phyloP scores from a whole-genome alignment of 2,888 invertebrate species.

The Eupeodes luniger region DNA sequence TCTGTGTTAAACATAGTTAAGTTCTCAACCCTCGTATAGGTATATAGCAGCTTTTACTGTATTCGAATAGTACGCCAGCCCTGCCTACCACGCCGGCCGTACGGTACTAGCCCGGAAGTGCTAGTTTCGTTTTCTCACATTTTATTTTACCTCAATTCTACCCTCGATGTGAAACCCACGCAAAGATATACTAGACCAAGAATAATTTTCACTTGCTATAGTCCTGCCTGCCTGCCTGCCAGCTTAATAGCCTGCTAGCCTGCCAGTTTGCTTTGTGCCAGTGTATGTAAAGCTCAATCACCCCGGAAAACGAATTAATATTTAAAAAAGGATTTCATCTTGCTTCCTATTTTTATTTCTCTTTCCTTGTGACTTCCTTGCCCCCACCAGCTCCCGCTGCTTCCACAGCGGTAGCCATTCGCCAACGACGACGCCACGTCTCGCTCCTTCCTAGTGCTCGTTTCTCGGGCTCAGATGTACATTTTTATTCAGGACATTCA shows the following conservation, averaged over 20 bases:
- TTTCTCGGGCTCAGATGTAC: conserved; percentile 39
- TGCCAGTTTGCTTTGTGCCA: conserved; percentile 25
- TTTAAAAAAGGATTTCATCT: conserved; percentile 73
- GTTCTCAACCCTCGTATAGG: neutral
- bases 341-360: conserved; percentile 54
- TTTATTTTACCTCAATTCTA: conserved; percentile 1
- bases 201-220: conserved; percentile 28
- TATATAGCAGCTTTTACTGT: neutral
- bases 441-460: conserved; percentile 2
- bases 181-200: conserved; percentile 49
- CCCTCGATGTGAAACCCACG: conserved; percentile 24
- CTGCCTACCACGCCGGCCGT: neutral
- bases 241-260: neutral
- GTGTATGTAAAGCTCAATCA: conserved; percentile 74
- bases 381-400: neutral
- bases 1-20: conserved; percentile 30
- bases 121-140: conserved; percentile 3
- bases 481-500: conserved; percentile 70
- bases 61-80: neutral
- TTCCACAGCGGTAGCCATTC: neutral
- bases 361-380: conserved; percentile 35
- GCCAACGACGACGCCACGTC: neutral
- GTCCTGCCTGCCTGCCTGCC: neutral
- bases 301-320: conserved; percentile 77
- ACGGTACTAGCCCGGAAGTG: conserved; percentile 50